phyloP scores from a whole-genome alignment of 2,888 invertebrate genomes.

The Tanypteryx hageni region DNA sequence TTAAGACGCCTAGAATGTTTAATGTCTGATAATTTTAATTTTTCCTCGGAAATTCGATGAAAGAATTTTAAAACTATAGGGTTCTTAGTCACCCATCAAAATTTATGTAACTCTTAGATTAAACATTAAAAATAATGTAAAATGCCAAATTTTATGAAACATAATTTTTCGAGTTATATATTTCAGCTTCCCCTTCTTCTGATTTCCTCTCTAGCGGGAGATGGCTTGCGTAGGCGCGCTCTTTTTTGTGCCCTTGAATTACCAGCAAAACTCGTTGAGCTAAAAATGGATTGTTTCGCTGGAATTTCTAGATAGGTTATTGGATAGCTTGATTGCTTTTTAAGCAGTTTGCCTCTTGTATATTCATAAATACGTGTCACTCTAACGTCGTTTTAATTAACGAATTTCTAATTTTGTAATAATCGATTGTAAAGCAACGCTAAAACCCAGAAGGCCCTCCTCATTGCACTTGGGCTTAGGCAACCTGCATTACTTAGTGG shows the following conservation, averaged over 20 bases:
- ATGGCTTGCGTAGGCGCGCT: background rate
- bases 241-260: background rate
- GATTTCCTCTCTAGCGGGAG: background rate
- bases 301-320: conserved; percentile 5
- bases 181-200: too few species aligned
- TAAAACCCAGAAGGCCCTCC: background rate
- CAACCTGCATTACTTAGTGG: background rate
- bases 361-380: conserved; percentile 11
- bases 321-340: conserved; percentile 15
- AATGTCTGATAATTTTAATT: too few species aligned
- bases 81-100: too few species aligned
- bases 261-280: background rate
- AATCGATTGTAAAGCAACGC: background rate
- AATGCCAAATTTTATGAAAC: too few species aligned
- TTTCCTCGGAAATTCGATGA: too few species aligned
- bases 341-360: conserved; percentile 8
- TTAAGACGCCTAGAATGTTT: too few species aligned
- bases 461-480: background rate
- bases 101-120: too few species aligned
- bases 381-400: conserved; percentile 12
- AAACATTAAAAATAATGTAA: too few species aligned
- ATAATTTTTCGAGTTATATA: too few species aligned
- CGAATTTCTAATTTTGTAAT: conserved; percentile 3
- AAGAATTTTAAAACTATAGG: too few species aligned
- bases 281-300: background rate